Conservation (phyloP, 2,888 invertebrate genomes). For the Drosophila cyrtoloma region DNA sequence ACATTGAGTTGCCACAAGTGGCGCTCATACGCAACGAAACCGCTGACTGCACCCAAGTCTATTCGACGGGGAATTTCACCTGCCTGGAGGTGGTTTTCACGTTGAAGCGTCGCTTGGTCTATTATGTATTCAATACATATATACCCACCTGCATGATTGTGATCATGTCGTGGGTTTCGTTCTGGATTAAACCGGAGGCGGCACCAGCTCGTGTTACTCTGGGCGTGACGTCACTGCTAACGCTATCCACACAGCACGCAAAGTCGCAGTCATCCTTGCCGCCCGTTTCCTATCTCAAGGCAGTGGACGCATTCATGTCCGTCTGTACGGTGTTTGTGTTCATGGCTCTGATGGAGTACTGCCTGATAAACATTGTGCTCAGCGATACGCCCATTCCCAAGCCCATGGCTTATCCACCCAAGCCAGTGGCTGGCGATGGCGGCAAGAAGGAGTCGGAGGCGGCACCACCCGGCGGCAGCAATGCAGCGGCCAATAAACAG, state of each 20-base stretch:
- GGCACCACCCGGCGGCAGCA: slow-evolving; percentile 62
- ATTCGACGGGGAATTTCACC: slow-evolving; percentile 91
- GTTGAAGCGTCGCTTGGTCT: slow-evolving; percentile 94
- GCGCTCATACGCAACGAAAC: slow-evolving; percentile 95
- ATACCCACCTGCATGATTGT: slow-evolving; percentile 97
- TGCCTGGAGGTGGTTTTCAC: slow-evolving; percentile 96
- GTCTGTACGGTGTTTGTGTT: slow-evolving; percentile 96
- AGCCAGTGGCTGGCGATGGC: slow-evolving; percentile 82
- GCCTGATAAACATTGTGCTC: slow-evolving; percentile 90
- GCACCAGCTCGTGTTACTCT: slow-evolving; percentile 96
- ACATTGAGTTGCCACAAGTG: slow-evolving; percentile 94
- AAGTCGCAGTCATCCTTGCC: slow-evolving; percentile 97
- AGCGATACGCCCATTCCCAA: slow-evolving; percentile 85
- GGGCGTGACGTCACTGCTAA: slow-evolving; percentile 95
- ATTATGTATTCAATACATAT: slow-evolving; percentile 97
- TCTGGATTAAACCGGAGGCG: slow-evolving; percentile 98
- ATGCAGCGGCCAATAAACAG: slow-evolving; percentile 56
- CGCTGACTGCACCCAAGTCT: slow-evolving; percentile 93
- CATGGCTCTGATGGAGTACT: slow-evolving; percentile 97
- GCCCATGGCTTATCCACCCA: slow-evolving; percentile 84
- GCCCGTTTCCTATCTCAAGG: slow-evolving; percentile 96
- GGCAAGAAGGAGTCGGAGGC: slow-evolving; percentile 79
- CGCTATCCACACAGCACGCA: slow-evolving; percentile 96
- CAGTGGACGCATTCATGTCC: slow-evolving; percentile 97
- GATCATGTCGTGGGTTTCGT: slow-evolving; percentile 98